Evolutionary conservation across 2,113 vertebrate genomes (phyloP), one percentile per base, ranked within the genome.

Genomic region (Nerophis lumbriciformis): DNA sequence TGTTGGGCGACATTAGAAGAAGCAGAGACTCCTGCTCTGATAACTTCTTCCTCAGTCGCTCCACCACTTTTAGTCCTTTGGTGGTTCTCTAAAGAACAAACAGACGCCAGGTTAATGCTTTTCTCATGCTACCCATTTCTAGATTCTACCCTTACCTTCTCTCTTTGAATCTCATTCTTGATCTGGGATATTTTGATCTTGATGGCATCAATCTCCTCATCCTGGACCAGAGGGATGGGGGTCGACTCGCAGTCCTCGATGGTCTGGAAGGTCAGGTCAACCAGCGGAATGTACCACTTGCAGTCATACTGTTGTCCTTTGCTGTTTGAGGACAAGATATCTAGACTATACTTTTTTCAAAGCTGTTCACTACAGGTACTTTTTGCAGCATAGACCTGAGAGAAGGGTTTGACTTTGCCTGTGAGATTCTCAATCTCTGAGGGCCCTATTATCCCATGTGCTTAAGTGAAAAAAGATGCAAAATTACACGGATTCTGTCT

Each of bases 151-250:
- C 8, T 28, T 76, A 96, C 95, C 92, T 95, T 98, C 61, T 98
- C 95, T 68, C 94, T 90, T 75, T 97, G 94, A 55, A 98, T 93
- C 42, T 98, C 94, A 0, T 90, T 97, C 88, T 95, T 98, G 78
- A 98, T 91, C 76, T 96, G 95, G 42, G 95, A 96, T 77, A 98
- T 97, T 87, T 94, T 96, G 63, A 95, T 93, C 87, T 97, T 98
- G 89, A 98, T 89, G 53, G 93, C 89, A 8, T 98, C 95, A n/a
- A 97, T 88, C 54, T 98, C 95, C 81, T 97, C 94, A 0, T 97
- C 95, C 5, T 92, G 92, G 60, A 95, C 91, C 73, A 94, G 86
- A 0, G 95, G 93, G 78, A 96, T 92, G 48, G 94, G 89, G 1
- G 83, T 87, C 3, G 90, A 90, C 81, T 97, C 95, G 0, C 90